Conservation (phyloP, 2,888 invertebrate genomes). For the Terebella lapidaria region DNA sequence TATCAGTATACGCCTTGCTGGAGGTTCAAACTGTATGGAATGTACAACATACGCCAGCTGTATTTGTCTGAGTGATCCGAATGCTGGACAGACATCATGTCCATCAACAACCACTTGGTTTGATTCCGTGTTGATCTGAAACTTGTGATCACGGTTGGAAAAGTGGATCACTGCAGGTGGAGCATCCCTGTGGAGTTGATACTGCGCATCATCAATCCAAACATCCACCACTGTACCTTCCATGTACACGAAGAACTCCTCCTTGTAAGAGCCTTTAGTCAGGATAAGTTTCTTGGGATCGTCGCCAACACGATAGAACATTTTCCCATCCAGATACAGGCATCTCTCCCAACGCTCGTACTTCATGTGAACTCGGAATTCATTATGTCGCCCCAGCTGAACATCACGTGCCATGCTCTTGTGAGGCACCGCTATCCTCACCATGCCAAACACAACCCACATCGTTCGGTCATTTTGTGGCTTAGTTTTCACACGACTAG, state of each 20-base stretch:
- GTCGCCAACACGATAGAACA: conserved; percentile 1
- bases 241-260: background rate
- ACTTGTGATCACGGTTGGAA: conserved; percentile 74
- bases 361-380: conserved; percentile 17
- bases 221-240: conserved; percentile 22
- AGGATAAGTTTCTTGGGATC: background rate
- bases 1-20: conserved; percentile 87
- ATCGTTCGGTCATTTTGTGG: conserved; percentile 2
- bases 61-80: conserved; percentile 70
- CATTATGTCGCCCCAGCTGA: conserved; percentile 26
- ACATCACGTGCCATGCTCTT: conserved; percentile 31
- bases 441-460: conserved; percentile 39
- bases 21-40: conserved; percentile 73
- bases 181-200: conserved; percentile 45
- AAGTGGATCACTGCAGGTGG: conserved; percentile 64
- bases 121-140: conserved; percentile 78
- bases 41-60: conserved; percentile 73
- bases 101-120: conserved; percentile 80
- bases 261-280: too few relatives aligned
- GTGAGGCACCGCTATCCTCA: conserved; percentile 24
- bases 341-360: background rate
- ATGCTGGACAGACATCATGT: conserved; percentile 65
- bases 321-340: conserved; percentile 1
- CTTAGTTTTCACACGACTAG: background rate
- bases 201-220: conserved; percentile 46